Conservation (phyloP, 2,113 vertebrate genomes). For the Psittacula cyanocephala region DNA sequence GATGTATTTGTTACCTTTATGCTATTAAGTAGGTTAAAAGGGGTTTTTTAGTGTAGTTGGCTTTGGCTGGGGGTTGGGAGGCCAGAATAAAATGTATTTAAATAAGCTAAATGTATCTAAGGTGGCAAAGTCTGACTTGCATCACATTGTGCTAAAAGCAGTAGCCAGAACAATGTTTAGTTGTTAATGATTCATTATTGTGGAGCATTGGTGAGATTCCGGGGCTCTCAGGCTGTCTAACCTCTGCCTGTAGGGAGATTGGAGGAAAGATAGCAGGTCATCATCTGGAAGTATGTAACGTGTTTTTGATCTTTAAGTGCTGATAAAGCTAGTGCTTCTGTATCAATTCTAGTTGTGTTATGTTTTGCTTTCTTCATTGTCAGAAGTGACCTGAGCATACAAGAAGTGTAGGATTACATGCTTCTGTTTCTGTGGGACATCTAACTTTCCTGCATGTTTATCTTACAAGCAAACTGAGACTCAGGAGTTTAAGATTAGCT, state of each 20-base stretch:
- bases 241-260: background rate
- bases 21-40: background rate
- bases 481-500: background rate
- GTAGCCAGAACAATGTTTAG: constrained; percentile 12
- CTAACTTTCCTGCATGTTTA: background rate
- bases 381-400: background rate
- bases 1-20: background rate
- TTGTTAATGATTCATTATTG: constrained; percentile 22
- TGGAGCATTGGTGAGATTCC: constrained; percentile 19
- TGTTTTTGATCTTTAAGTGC: background rate
- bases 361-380: background rate
- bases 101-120: constrained; percentile 20
- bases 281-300: background rate
- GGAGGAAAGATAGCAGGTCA: constrained; percentile 5
- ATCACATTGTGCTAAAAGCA: constrained; percentile 5
- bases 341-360: background rate
- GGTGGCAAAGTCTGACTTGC: background rate
- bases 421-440: background rate
- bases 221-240: background rate
- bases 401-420: background rate
- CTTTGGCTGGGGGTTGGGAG: background rate
- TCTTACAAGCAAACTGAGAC: background rate
- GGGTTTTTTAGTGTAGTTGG: background rate
- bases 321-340: background rate
- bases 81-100: constrained; percentile 12